These are phyloP conservation scores for Leptopilina clavipes DNA, from an alignment of 1,140 invertebrate species.

Conservation along the genomic window DNA sequence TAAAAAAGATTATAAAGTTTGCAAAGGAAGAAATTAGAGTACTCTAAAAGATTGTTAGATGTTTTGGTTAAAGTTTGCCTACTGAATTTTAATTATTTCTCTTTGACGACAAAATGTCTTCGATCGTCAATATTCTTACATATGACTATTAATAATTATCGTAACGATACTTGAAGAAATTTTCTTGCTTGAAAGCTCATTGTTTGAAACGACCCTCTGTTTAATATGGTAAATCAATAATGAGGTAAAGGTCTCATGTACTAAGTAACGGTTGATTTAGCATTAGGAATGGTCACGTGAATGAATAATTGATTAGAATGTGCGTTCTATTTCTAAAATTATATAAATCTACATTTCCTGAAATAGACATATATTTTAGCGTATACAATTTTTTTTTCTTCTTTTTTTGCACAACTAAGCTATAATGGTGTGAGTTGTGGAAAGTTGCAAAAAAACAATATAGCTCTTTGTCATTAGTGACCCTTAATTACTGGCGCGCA, in stretches of 20 bases:
- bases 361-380: no score
- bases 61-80: no score
- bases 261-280: conserved; percentile 19
- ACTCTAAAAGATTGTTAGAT: no score
- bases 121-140: not conserved
- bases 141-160: not conserved
- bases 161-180: not conserved
- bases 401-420: not conserved
- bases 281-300: conserved; percentile 11
- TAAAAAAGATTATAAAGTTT: no score
- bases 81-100: not conserved
- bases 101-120: not conserved
- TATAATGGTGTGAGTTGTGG: no score
- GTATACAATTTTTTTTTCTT: not conserved
- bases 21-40: no score
- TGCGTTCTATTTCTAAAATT: conserved; percentile 16
- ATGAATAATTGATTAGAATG: conserved; percentile 17
- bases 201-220: not conserved
- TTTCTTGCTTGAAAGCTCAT: not conserved
- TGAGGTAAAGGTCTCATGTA: conserved; percentile 13
- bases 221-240: conserved; percentile 18
- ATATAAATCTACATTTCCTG: conserved; percentile 12
- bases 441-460: not conserved
- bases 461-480: not conserved
- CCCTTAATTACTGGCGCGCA: not conserved